Evolutionary conservation across 2,888 invertebrate genomes (phyloP).

Genomic region (Liodrosophila aerea): DNA sequence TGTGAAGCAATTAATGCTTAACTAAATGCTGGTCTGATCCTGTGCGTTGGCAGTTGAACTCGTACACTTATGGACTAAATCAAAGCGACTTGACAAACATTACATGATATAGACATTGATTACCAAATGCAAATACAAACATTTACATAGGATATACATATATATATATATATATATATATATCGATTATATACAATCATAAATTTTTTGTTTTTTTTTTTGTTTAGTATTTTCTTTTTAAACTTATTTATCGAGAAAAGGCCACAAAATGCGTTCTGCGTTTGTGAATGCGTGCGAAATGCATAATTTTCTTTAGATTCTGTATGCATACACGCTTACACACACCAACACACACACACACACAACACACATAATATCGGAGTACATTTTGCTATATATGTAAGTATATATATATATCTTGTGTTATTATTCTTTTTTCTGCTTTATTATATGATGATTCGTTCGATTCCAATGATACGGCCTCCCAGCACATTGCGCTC

Average conservation of each 20-base stretch:
- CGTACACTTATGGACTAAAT: conserved; percentile 32
- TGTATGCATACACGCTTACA: conserved; percentile 18
- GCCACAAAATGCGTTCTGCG: conserved; percentile 70
- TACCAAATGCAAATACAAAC: conserved; percentile 11
- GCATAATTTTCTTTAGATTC: conserved; percentile 39
- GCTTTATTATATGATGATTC: conserved; percentile 12
- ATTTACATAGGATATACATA: conserved; percentile 9
- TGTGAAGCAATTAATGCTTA: conserved; percentile 1
- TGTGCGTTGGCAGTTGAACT: conserved; percentile 34
- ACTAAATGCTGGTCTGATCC: conserved; percentile 16
- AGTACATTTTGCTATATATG: conserved; percentile 69
- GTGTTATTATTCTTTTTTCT: neutral
- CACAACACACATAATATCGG: conserved; percentile 64
- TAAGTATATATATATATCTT: conserved; percentile 26
- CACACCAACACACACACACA: conserved; percentile 20
- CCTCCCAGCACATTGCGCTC: conserved; percentile 12
- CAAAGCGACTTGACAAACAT: conserved; percentile 16
- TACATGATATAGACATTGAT: conserved; percentile 24
- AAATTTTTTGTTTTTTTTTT: conserved; percentile 18
- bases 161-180: conserved; percentile 13
- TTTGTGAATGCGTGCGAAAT: conserved; percentile 61
- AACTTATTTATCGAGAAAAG: conserved; percentile 59
- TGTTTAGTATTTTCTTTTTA: conserved; percentile 26
- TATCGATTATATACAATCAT: conserved; percentile 28
- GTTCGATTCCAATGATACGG: conserved; percentile 29